These are phyloP conservation scores for Echinometra lucunter DNA, from an alignment of 53 echinoderm and acorn worm genomes.

Conservation along the genomic window DNA sequence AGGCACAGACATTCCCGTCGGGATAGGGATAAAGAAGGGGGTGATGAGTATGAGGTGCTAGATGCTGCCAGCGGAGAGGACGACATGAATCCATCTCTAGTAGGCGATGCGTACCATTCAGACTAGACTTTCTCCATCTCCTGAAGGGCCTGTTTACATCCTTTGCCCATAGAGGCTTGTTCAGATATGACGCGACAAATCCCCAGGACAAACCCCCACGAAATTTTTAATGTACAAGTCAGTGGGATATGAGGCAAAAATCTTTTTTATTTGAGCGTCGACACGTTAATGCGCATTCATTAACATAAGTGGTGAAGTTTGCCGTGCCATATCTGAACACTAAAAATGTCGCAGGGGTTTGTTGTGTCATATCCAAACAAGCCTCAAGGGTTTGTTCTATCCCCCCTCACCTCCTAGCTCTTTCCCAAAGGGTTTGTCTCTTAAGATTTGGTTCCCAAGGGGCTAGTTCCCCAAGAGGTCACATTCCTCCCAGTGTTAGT, in stretches of 20 bases:
- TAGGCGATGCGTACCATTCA: constrained; percentile 56
- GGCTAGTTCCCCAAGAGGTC: not conserved
- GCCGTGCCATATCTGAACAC: too few species aligned
- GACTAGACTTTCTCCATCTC: not conserved
- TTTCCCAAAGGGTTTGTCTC: too few species aligned
- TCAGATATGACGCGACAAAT: too few species aligned
- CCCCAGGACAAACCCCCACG: too few species aligned
- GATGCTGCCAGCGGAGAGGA: constrained; percentile 26
- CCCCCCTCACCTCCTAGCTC: too few species aligned
- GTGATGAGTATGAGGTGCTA: constrained; percentile 48
- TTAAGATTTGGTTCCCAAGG: not conserved
- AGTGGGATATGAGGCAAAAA: too few species aligned
- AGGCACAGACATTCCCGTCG: constrained; percentile 87
- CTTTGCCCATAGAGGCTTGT: too few species aligned
- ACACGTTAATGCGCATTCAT: too few species aligned
- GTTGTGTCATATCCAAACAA: too few species aligned
- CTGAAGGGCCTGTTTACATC: not conserved
- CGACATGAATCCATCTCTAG: constrained; percentile 4
- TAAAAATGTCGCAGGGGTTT: not conserved
- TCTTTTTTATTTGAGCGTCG: too few species aligned
- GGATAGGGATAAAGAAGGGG: constrained; percentile 81
- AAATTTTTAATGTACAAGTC: too few species aligned
- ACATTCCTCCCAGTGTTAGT: not conserved
- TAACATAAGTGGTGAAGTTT: too few species aligned
- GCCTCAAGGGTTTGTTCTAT: not conserved